Evolutionary conservation across 2,113 vertebrate genomes (phyloP), one percentile per base, ranked within the genome.

Genomic region (Gallinago jamesoni): DNA sequence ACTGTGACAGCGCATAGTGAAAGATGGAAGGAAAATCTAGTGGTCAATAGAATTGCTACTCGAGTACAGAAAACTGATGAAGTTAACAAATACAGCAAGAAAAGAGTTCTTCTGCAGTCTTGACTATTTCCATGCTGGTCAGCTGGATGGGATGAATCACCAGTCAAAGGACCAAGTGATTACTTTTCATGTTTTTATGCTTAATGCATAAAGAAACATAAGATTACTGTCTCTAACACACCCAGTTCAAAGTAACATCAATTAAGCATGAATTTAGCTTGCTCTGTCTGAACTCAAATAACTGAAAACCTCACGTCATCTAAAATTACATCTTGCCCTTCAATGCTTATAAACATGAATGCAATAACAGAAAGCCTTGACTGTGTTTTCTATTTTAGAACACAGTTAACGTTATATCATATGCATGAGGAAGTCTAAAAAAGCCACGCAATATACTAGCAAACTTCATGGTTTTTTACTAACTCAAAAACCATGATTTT

Each of bases 51-150:
- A 85, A 92, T 4, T 69, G 59, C 79, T 77, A 47, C 70, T 48
- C 16, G 17, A 57, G 76, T 48, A 70, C 76, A 69, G 66, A 57
- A 87, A 74, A 78, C 6, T 23, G 60, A 50, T 53, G 48, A 75
- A 28, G 24, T 30, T 77, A 64, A 53, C 30, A 68, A 57, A 60
- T 20, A 33, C 4, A 2, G 25, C 39, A 41, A 21, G 64, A 64
- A 48, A 37, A 67, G 33, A 17, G 22, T 48, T 87, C 25, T 33
- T 45, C 63, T 35, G 75, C 64, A 66, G 73, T 18, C 24, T 64
- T 67, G 83, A 31, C 35, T 25, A 21, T 31, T 50, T 39, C 62
- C 57, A 41, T 0, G 0, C 73, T 16, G 55, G 9, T 28, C 0
- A 0, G 55, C 33, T 64, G 22, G 14, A 47, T 39, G 53, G 47